A percentile compares a stretch with the other conserved stretches of the same genome.
Evolutionary conservation across 2,797 vertebrate genomes (phyloP).

Genomic region (Poeciliopsis presidionis): DNA sequence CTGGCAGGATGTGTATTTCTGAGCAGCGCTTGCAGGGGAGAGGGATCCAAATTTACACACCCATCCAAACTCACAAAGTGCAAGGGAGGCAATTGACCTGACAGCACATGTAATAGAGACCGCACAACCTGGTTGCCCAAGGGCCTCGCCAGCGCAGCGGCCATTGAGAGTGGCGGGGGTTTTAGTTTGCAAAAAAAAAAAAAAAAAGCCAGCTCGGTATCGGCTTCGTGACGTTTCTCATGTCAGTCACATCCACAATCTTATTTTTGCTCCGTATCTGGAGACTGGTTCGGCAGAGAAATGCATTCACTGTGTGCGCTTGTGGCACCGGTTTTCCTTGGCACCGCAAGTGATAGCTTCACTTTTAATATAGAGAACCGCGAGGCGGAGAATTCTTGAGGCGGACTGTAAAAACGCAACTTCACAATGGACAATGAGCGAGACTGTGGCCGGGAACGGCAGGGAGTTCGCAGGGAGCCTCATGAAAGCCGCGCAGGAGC

Average conservation of each 20-base stretch:
- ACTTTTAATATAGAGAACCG: slow-evolving; percentile 68
- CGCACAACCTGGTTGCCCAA: slow-evolving; percentile 54
- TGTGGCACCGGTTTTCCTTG: slow-evolving; percentile 73
- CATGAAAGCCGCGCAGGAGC: slow-evolving; percentile 62
- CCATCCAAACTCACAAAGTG: slow-evolving; percentile 62
- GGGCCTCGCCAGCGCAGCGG: slow-evolving; percentile 52
- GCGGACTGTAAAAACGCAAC: slow-evolving; percentile 69
- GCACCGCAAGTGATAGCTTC: slow-evolving; percentile 66
- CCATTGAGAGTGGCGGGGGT: slow-evolving; percentile 40
- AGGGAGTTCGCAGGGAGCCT: slow-evolving; percentile 59
- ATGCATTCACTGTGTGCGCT: slow-evolving; percentile 56
- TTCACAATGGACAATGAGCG: slow-evolving; percentile 82
- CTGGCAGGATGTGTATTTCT: slow-evolving; percentile 54
- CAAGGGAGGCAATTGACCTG: slow-evolving; percentile 69
- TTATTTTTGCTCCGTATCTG: slow-evolving; percentile 59
- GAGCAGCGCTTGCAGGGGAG: slow-evolving; percentile 37
- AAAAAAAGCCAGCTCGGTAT: slow-evolving; percentile 41
- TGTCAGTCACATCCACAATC: slow-evolving; percentile 66
- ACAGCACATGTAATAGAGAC: slow-evolving; percentile 69
- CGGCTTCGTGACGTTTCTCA: slow-evolving; percentile 52
- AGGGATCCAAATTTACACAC: slow-evolving; percentile 50
- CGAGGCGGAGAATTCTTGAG: slow-evolving; percentile 68
- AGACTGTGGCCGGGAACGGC: slow-evolving; percentile 68
- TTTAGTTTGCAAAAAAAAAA: slow-evolving; percentile 39
- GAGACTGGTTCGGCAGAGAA: slow-evolving; percentile 53